Percentiles rank a stretch among this genome's conserved stretches.
Conservation (phyloP, 2,113 vertebrate genomes). For the Brevimyrus niger region DNA sequence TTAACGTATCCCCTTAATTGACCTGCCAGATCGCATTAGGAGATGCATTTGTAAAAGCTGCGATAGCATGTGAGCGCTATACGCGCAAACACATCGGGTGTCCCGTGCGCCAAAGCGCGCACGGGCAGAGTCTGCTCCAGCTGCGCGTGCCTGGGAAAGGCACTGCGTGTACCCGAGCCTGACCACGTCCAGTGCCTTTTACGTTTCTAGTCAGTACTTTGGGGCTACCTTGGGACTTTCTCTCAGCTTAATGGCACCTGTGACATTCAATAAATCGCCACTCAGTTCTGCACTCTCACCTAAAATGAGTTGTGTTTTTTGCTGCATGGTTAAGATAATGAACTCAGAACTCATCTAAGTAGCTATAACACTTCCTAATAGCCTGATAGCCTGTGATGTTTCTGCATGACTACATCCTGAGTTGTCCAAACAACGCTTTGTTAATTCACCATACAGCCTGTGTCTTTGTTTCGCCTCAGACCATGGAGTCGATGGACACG, state of each 20-base stretch:
- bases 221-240: neutral
- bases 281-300: neutral
- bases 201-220: neutral
- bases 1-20: slow-evolving; percentile 33
- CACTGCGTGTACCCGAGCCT: neutral
- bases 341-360: neutral
- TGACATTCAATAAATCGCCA: neutral
- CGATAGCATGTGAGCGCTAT: slow-evolving; percentile 44
- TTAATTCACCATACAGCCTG: neutral
- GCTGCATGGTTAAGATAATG: neutral
- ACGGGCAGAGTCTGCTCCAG: slow-evolving; percentile 37
- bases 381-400: neutral
- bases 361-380: neutral
- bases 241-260: neutral
- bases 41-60: slow-evolving; percentile 39
- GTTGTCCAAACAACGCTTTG: neutral
- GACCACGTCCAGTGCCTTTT: neutral
- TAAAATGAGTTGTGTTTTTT: neutral
- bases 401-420: neutral
- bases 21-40: slow-evolving; percentile 41
- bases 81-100: slow-evolving; percentile 47
- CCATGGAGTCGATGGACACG: slow-evolving; percentile 87
- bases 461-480: slow-evolving; percentile 56
- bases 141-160: slow-evolving; percentile 35
- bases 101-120: slow-evolving; percentile 22